Percentiles rank a stretch among this genome's conserved stretches.
Evolutionary conservation across 2,113 vertebrate species (phyloP).

Genomic region (Gulo gulo): DNA sequence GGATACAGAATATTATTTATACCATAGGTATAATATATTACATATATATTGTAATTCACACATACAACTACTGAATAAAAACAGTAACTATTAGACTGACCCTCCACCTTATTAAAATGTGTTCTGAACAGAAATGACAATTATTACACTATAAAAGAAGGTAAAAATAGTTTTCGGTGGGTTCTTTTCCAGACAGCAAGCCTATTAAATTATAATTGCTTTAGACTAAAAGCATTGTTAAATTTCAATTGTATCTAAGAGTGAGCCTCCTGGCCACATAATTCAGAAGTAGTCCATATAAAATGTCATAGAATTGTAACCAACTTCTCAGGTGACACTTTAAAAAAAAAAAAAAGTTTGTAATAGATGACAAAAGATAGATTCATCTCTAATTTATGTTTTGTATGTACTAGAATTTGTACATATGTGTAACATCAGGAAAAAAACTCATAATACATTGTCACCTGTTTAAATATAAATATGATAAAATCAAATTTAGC

Average conservation of each 20-base stretch:
- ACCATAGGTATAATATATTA: background rate
- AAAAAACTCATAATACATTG: background rate
- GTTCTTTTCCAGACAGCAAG: background rate
- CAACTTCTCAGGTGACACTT: background rate
- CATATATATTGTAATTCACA: background rate
- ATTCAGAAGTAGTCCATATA: background rate
- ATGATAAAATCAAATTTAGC: background rate
- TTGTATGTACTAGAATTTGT: background rate
- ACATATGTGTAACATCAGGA: background rate
- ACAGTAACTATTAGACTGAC: background rate
- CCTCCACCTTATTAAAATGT: background rate
- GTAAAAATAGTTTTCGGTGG: background rate
- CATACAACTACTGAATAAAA: background rate
- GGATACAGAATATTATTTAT: background rate
- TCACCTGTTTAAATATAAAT: background rate
- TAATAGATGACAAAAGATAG: background rate
- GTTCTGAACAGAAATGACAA: background rate
- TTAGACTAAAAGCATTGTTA: conserved; percentile 8
- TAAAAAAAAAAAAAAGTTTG: background rate
- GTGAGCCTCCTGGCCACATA: background rate
- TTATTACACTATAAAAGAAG: background rate
- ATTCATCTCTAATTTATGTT: background rate
- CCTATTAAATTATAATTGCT: conserved; percentile 5
- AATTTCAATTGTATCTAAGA: conserved; percentile 7
- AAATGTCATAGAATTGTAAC: background rate